These are phyloP conservation scores for Morone chrysops DNA, from an alignment of 2,113 vertebrate species.

Conservation along the genomic window DNA sequence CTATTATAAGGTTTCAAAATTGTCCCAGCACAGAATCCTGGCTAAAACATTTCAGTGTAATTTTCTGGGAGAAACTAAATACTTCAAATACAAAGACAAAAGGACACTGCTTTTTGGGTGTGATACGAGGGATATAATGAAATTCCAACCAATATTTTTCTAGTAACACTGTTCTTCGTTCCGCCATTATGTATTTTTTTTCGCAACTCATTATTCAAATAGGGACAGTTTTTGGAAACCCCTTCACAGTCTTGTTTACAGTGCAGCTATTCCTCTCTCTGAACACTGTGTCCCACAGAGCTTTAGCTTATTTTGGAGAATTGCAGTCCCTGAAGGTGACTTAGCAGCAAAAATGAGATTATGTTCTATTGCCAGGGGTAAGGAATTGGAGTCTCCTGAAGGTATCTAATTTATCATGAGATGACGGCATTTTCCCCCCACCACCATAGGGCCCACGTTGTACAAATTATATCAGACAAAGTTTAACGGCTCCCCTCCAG, in stretches of 20 bases:
- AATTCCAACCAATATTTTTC: slow-evolving; percentile 31
- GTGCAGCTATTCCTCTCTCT: slow-evolving; percentile 66
- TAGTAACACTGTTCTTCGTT: slow-evolving; percentile 22
- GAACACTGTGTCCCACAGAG: slow-evolving; percentile 74
- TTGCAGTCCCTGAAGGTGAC: slow-evolving; percentile 83
- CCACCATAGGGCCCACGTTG: slow-evolving; percentile 63
- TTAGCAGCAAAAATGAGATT: slow-evolving; percentile 86
- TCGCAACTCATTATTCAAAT: slow-evolving; percentile 69
- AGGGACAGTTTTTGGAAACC: slow-evolving; percentile 58
- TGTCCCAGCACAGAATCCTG: neutral
- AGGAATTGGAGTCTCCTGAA: slow-evolving; percentile 79
- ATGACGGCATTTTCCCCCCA: slow-evolving; percentile 69
- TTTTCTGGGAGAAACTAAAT: slow-evolving; percentile 25
- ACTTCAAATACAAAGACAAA: slow-evolving; percentile 50
- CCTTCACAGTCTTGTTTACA: slow-evolving; percentile 73
- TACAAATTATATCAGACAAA: slow-evolving; percentile 81
- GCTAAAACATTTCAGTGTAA: slow-evolving; percentile 19
- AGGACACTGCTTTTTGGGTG: neutral
- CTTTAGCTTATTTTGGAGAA: slow-evolving; percentile 79
- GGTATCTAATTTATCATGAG: slow-evolving; percentile 83
- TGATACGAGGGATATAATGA: slow-evolving; percentile 24
- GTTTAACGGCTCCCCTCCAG: slow-evolving; percentile 73
- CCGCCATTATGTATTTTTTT: slow-evolving; percentile 7
- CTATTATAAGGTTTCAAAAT: neutral
- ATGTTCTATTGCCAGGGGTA: slow-evolving; percentile 82